Conservation (phyloP, 92 coral and sea anemone genomes). For the Palythoa grandiflora region DNA sequence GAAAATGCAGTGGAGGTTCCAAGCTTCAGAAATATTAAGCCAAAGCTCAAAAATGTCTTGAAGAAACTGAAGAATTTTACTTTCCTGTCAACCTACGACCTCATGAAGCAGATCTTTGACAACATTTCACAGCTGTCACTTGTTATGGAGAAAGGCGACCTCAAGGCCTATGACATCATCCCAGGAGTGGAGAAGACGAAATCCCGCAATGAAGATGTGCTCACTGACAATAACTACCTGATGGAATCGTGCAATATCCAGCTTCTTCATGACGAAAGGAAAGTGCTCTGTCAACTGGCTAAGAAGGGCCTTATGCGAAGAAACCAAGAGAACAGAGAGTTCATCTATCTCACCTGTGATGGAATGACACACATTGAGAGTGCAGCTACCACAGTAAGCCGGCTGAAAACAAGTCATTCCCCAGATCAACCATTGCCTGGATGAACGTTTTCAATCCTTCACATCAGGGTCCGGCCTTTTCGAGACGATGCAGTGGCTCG, state of each 20-base stretch:
- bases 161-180: slow-evolving; percentile 49
- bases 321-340: slow-evolving; percentile 44
- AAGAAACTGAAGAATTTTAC: slow-evolving; percentile 58
- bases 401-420: slow-evolving; percentile 55
- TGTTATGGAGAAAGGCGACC: slow-evolving; percentile 45
- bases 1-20: slow-evolving; percentile 43
- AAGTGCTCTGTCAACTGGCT: slow-evolving; percentile 35
- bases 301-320: slow-evolving; percentile 48
- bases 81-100: slow-evolving; percentile 34
- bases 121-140: slow-evolving; percentile 50
- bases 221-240: slow-evolving; percentile 34
- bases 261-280: slow-evolving; percentile 19
- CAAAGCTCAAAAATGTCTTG: slow-evolving; percentile 38
- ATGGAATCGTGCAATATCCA: slow-evolving; percentile 28
- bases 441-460: slow-evolving; percentile 43
- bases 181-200: slow-evolving; percentile 49
- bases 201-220: slow-evolving; percentile 44
- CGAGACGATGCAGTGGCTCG: slow-evolving; percentile 49
- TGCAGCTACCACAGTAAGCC: background rate
- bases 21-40: slow-evolving; percentile 30
- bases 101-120: slow-evolving; percentile 53
- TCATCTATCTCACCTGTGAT: slow-evolving; percentile 24
- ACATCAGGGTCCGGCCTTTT: slow-evolving; percentile 29
- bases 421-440: slow-evolving; percentile 38
- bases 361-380: slow-evolving; percentile 35